Evolutionary conservation across 2,888 invertebrate species (phyloP), one percentile per base, ranked within the genome.

Genomic region (Caenorhabditis japonica): DNA sequence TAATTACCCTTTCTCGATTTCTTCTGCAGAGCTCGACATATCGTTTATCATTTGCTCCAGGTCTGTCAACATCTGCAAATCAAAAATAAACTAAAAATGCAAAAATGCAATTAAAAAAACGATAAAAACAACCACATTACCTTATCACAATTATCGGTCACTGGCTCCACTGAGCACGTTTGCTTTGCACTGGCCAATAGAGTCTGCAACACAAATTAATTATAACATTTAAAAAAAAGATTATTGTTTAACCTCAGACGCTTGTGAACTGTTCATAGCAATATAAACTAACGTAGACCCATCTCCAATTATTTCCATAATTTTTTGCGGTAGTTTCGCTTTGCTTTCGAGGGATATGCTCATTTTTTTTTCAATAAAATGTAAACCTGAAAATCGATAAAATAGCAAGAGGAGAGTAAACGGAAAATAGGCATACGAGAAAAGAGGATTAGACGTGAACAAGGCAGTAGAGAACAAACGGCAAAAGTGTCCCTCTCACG

Each of bases 291-390:
- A 30, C 12, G 73, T 36, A 1, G 73, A 68, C 13, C 59, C 68
- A 68, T 74, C 73, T 1, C 60, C 36, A 4, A 74, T 61, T 3
- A 74, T 74, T 62, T 74, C 73, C 27, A 74, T 8, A 17, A 74
- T 68, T 36, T 74, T 74, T 34, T 68, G 68, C 0, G 73, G 73
- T 10, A 74, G 23, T 53, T 74, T 74, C n/a, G 68, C 58, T 19
- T 58, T 61, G 36, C 73, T 74, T 53, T 74, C 73, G 15, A 74
- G 56, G 3, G 73, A 56, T 52, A 74, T 46, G 34, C 64, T 72
- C 72, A 72, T 72, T n/a, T 49, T 55, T 34, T 7, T 7, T 56
- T 66, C 66, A 33, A 66, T 66, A 66, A 36, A 34, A 30, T 4
- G 33, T 17, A 30, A 34, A n/a, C 5, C 27, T 10, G 19, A 33